Conservation (phyloP, 2,797 vertebrate genomes). For the Octomys mimax region DNA sequence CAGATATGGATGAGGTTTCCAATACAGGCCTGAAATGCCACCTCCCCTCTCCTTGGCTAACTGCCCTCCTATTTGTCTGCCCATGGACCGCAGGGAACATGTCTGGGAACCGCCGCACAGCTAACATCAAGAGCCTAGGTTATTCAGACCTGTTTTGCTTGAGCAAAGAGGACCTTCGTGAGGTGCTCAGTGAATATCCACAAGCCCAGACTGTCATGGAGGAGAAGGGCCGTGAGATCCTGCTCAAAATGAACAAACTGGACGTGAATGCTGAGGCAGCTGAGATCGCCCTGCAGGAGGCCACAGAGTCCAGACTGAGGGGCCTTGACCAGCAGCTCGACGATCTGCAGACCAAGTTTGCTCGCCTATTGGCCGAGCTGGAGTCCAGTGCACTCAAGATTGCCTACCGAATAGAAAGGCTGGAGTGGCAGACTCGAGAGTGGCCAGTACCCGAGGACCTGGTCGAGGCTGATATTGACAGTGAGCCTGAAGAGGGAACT, state of each 20-base stretch:
- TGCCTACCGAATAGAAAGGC: slow-evolving; percentile 89
- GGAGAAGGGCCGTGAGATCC: slow-evolving; percentile 95
- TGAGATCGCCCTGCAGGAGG: slow-evolving; percentile 79
- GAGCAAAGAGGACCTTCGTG: slow-evolving; percentile 94
- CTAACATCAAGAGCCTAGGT: slow-evolving; percentile 96
- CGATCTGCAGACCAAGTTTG: slow-evolving; percentile 91
- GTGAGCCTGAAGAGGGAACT: slow-evolving; percentile 20
- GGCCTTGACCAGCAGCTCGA: slow-evolving; percentile 89
- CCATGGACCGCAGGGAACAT: slow-evolving; percentile 91
- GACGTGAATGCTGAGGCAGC: slow-evolving; percentile 86
- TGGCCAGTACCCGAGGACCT: slow-evolving; percentile 79
- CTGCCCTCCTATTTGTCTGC: neutral
- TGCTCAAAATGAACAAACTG: slow-evolving; percentile 95
- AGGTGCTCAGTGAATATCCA: slow-evolving; percentile 95
- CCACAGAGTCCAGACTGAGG: slow-evolving; percentile 78
- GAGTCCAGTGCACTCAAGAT: slow-evolving; percentile 92
- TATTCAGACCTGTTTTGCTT: slow-evolving; percentile 97
- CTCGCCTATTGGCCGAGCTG: slow-evolving; percentile 92
- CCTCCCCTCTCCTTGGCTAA: neutral
- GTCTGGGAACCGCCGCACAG: slow-evolving; percentile 96
- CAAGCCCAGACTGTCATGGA: slow-evolving; percentile 93
- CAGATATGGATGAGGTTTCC: neutral
- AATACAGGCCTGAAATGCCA: neutral
- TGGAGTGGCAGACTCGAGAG: slow-evolving; percentile 91
- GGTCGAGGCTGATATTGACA: slow-evolving; percentile 69